Base-by-base conservation (phyloP, 1,140 invertebrate genomes). In the Ostrea edulis region DNA sequence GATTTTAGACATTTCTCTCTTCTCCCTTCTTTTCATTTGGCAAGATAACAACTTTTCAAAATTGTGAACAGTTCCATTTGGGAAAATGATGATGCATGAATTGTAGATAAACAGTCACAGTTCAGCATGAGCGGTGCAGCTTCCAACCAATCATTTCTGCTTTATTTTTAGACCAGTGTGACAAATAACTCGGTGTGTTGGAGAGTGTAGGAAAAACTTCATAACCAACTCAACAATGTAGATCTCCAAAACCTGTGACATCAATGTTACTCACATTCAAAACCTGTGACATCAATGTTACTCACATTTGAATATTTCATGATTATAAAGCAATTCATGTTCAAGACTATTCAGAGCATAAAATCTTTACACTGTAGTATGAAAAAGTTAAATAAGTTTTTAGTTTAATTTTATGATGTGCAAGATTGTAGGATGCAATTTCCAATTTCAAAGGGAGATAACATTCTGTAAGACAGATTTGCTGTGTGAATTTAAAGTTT, bases 81-180 rank as follows among this genome's bases (percentile, higher is more conserved):
- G 68, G 29, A 25, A 29, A 29, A 4, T 77, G 68, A 77, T 77
- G 68, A 77, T 77, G 68, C 68, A 77, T 35, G 68, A 9, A 9
- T 9, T 11, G 25, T 77, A 77, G 68, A 77, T 12, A 35, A 77
- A 35, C 68, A 1, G n/a, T 68, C 65, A 77, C 68, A 77, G 68
- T 29, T 14, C 68, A 29, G 68, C 68, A 77, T 77, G 68, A 25
- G 68, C 25, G 29, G 68, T 35, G 25, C 68, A 9, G 68, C 68
- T 77, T 77, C n/a, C n/a, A 25, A 12, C 68, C 68, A 77, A 35
- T 77, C 68, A 77, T 77, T 25, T 77, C 25, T 12, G 68, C 68
- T 77, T 77, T 25, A 77, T 14, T 35, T 8, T 58, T 29, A 35
- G 22, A 71, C 9, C 25, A 29, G 68, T 29, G 68, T 77, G 29